Evolutionary conservation across 2,113 vertebrate genomes (phyloP), one percentile per base, ranked within the genome.

Genomic region (Eleginops maclovinus): DNA sequence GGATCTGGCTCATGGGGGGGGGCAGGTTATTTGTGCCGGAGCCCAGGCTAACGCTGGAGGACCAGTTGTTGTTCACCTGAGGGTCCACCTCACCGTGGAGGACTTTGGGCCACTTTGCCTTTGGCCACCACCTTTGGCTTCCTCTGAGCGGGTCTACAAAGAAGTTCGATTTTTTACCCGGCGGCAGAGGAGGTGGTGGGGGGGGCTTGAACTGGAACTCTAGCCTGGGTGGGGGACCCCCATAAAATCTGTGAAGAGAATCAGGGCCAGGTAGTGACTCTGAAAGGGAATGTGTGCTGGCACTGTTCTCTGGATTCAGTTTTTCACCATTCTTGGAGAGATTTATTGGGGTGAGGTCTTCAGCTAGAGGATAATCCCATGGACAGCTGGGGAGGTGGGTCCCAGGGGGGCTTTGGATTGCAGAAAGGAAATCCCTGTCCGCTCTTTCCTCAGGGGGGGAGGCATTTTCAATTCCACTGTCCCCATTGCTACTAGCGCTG

Each of bases 401-500:
- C 87, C 88, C 93, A 0, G 94, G 81, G 61, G 90, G 89, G 81
- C 87, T 94, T 40, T 91, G 96, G 77, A 96, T 92, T 86, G 95
- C 95, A 3, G 95, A 93, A 53, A 97, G 95, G 19, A 98, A 93
- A 91, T 97, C 96, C 63, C 95, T 94, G 66, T 95, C 95, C 44
- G 84, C 92, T 84, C 96, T 96, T 80, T 98, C 96, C 77, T 97
- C 97, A 72, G 95, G 96, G 74, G 95, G 95, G 63, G 98, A 97
- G 2, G 83, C 79, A 64, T 97, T 98, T 49, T 96, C 97, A 40
- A 99, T 97, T 24, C 97, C 98, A 0, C 97, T 98, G 64, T 99
- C 98, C 2, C 97, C 97, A 77, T 96, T 98, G 83, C 97, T 98
- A 90, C 97, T 97, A 43, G 96, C 95, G 3, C 96, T 96, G 7